Base-by-base conservation (phyloP, 1,140 invertebrate genomes). In the Temnothorax longispinosus region DNA sequence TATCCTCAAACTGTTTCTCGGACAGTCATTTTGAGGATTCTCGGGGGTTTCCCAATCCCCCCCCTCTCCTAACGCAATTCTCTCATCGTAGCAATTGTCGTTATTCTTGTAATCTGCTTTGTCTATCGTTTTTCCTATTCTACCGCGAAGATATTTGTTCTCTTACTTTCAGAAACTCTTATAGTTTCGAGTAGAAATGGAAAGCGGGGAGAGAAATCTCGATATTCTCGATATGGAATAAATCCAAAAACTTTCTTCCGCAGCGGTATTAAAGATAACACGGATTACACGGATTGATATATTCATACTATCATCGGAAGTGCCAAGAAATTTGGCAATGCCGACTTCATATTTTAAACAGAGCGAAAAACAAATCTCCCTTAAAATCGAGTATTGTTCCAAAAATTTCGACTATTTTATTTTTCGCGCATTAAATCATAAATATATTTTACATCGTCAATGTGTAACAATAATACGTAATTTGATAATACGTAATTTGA, bases 1-100 rank as follows among this genome's bases (percentile, higher is more conserved):
- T 92, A 92, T 91, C 89, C 88, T 92, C 80, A 32, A 75, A 89
- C 60, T 27, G 80, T 67, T 60, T 85, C 80, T 80, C 47, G 52
- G 74, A 21, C 69, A 64, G 72, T 78, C 58, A 67, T 72, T 80
- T 75, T 47, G n/a, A 64, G 41, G 52, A 78, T 82, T 72, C 67
- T 52, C 78, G 35, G 44, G 27, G 50, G 72, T 72, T 32, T 74
- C 62, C 38, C 27, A 18, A 65, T 54, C 18, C 52, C 47, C 4
- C 0, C 41, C 7, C 67, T 38, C 11, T 75, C 3, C 8, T 21
- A 54, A 50, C 54, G 32, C 64, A 71, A 32, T 54, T 10, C 80
- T 44, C 41, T 74, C 56, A 13, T 60, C 32, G 11, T 50, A 50
- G 21, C 21, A 13, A 56, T 35, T 47, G 10, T 58, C 44, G 15